phyloP scores from a whole-genome alignment of 2,113 vertebrate species.

The Macroglossus sobrinus region DNA sequence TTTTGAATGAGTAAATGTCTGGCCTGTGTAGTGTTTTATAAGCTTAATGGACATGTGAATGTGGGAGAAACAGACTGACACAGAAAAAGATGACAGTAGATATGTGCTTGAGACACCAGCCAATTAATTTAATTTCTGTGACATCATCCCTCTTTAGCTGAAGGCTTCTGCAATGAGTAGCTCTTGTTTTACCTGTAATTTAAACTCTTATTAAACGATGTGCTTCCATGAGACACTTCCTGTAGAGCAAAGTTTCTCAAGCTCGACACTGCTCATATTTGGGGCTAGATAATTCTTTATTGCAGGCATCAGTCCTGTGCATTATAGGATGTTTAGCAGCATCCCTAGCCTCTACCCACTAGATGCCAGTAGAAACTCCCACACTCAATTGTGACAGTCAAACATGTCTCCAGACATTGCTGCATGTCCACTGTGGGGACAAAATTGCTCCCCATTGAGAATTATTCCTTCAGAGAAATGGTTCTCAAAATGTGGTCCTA shows the following conservation, averaged over 20 bases:
- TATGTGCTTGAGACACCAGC: slow-evolving; percentile 55
- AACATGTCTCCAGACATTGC: neutral
- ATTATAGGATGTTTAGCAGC: neutral
- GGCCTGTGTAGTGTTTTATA: slow-evolving; percentile 35
- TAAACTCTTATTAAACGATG: slow-evolving; percentile 56
- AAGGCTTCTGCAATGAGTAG: slow-evolving; percentile 57
- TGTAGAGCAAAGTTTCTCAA: neutral
- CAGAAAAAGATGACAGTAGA: slow-evolving; percentile 63
- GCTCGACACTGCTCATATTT: neutral
- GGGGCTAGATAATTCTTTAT: neutral
- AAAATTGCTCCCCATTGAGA: neutral
- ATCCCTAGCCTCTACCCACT: neutral
- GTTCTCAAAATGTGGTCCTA: neutral
- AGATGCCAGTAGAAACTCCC: neutral
- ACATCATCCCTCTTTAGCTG: slow-evolving; percentile 65
- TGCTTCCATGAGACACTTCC: slow-evolving; percentile 31
- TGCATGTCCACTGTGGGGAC: neutral
- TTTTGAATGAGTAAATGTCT: slow-evolving; percentile 68
- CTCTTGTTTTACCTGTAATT: slow-evolving; percentile 61
- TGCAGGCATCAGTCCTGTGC: neutral
- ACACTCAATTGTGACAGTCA: neutral
- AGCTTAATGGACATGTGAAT: slow-evolving; percentile 62
- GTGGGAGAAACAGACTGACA: slow-evolving; percentile 69
- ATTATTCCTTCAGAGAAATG: neutral
- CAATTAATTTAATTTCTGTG: slow-evolving; percentile 74